phyloP scores from a whole-genome alignment of 2,113 vertebrate species.

The Arizona elegans region DNA sequence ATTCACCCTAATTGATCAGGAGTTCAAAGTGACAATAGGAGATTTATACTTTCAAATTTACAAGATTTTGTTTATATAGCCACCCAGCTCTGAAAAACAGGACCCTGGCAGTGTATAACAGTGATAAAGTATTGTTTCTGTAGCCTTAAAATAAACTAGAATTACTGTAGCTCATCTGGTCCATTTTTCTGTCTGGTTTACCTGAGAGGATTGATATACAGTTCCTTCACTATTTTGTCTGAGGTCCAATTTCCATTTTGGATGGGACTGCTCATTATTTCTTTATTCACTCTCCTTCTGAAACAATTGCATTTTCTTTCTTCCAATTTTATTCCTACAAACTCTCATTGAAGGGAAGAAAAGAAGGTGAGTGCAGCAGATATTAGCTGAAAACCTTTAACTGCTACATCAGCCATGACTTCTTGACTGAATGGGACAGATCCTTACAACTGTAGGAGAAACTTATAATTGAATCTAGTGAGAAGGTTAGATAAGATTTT shows the following conservation, averaged over 20 bases:
- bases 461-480: conserved; percentile 1
- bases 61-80: background rate
- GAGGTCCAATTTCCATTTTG: background rate
- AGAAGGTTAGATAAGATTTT: background rate
- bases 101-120: background rate
- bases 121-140: background rate
- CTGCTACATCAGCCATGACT: background rate
- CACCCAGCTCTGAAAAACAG: background rate
- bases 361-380: background rate
- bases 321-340: background rate
- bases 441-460: background rate
- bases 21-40: background rate
- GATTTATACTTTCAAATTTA: background rate
- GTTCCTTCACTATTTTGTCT: background rate
- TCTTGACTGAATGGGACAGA: background rate
- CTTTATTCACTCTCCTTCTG: background rate
- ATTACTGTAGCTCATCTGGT: background rate
- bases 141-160: background rate
- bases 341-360: background rate
- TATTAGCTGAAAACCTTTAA: background rate
- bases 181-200: background rate
- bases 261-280: background rate
- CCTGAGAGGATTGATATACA: background rate
- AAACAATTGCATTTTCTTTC: background rate
- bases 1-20: no score